Base-by-base conservation (phyloP, 2,113 vertebrate species). In the Urocynchramus pylzowi region DNA sequence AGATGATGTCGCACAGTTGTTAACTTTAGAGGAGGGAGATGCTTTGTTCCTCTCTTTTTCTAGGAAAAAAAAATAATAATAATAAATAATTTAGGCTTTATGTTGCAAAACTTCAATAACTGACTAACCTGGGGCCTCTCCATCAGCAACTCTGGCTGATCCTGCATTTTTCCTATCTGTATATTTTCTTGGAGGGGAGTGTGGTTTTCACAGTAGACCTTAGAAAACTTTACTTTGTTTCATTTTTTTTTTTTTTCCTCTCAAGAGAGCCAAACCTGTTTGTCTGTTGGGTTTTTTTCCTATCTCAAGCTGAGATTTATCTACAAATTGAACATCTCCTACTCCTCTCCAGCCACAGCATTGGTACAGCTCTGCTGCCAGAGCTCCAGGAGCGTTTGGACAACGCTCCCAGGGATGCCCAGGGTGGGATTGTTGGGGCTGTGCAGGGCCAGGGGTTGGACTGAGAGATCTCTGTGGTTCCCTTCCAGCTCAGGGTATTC, bases 61-160 rank as follows among this genome's bases (percentile, higher is more conserved):
- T 41, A 37, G 61, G 73, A 20, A 73, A 95, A 84, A 57, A 87
- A 61, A 85, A 84, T 35, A 78, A 82, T 28, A 65, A 65, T 65
- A 87, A 90, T 95, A 95, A 96, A 95, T 90, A 88, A 92, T 88
- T 80, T 30, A 95, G 82, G 68, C 76, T 94, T 88, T 87, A 44
- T 81, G 73, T 87, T 75, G 83, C 92, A 81, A 81, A 94, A 78
- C 95, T 88, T 75, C 88, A 78, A 39, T 89, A 91, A 84, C 37
- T 70, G 79, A 19, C 85, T 86, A 31, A 85, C 82, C 85, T 27
- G 63, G 70, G 89, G 92, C 88, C 71, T 93, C 68, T 88, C 87
- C 44, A 49, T 86, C 90, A 80, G 76, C 81, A 42, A 0, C 64
- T 70, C 56, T 5, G 68, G 70, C 82, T 91, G 90, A 94, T 85